A percentile compares a stretch with the other conserved stretches of the same genome.
These are phyloP conservation scores for Brachyptera putata DNA, from an alignment of 2,888 invertebrate species.

Conservation along the genomic window DNA sequence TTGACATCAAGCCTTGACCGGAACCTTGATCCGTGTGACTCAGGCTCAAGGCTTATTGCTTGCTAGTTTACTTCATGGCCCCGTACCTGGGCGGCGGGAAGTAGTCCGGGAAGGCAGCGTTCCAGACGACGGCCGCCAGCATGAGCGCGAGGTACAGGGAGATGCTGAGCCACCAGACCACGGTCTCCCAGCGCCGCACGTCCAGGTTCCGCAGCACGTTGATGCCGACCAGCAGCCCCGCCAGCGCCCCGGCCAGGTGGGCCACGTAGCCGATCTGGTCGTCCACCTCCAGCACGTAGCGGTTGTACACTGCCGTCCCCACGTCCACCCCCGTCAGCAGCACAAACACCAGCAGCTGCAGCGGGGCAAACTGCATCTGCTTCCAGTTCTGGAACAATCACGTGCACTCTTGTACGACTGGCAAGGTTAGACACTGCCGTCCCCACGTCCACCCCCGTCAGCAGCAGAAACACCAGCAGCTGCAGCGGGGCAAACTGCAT, in stretches of 20 bases:
- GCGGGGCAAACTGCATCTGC: slow-evolving; percentile 91
- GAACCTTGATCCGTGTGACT: too few relatives aligned
- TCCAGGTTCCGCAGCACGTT: slow-evolving; percentile 79
- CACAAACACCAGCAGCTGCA: slow-evolving; percentile 78
- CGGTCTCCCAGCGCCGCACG: slow-evolving; percentile 73
- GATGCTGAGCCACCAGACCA: slow-evolving; percentile 77
- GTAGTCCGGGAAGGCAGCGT: slow-evolving; percentile 41
- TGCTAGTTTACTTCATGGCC: too few relatives aligned
- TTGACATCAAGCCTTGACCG: too few relatives aligned
- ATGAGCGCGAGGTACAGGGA: slow-evolving; percentile 65
- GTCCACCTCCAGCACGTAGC: slow-evolving; percentile 61
- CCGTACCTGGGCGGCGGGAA: slow-evolving; percentile 2
- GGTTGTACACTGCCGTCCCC: slow-evolving; percentile 85
- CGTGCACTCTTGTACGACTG: too few relatives aligned
- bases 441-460: slow-evolving; percentile 80
- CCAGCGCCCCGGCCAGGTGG: slow-evolving; percentile 86
- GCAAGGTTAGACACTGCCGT: slow-evolving; percentile 77
- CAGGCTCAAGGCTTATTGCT: too few relatives aligned
- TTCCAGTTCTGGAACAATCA: slow-evolving; percentile 80
- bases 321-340: slow-evolving; percentile 79
- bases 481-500: slow-evolving; percentile 92
- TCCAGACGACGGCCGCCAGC: slow-evolving; percentile 67
- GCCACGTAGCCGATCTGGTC: slow-evolving; percentile 64
- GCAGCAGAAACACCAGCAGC: slow-evolving; percentile 72
- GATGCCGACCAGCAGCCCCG: slow-evolving; percentile 79